Conservation (phyloP, 2,888 invertebrate species). For the Apotomis turbidana region DNA sequence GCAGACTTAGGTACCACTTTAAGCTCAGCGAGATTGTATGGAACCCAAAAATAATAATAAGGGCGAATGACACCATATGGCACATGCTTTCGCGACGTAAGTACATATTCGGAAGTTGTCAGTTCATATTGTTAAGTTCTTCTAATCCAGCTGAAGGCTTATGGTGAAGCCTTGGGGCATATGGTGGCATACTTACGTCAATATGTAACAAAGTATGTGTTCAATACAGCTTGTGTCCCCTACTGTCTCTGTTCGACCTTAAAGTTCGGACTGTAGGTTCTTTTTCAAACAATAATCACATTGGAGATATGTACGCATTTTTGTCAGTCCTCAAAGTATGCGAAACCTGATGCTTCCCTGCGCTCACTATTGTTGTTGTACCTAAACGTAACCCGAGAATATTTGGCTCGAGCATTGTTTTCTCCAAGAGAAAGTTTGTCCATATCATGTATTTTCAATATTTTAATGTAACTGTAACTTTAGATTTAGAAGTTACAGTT, state of each 20-base stretch:
- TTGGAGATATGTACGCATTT: background rate
- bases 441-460: constrained; percentile 24
- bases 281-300: background rate
- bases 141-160: background rate
- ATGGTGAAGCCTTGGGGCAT: background rate
- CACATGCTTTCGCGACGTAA: constrained; percentile 20
- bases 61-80: constrained; percentile 14
- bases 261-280: background rate
- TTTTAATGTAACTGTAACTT: constrained; percentile 1
- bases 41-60: constrained; percentile 9
- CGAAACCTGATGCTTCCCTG: constrained; percentile 32
- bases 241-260: constrained; percentile 1
- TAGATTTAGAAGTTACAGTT: too few relatives aligned
- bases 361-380: constrained; percentile 30
- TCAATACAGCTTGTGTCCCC: background rate
- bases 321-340: constrained; percentile 1
- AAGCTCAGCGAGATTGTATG: background rate
- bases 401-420: constrained; percentile 37
- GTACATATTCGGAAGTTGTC: constrained; percentile 10
- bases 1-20: too few relatives aligned
- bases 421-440: constrained; percentile 31
- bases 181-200: constrained; percentile 17
- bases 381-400: constrained; percentile 29
- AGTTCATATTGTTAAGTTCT: constrained; percentile 3
- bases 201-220: background rate